phyloP scores from a whole-genome alignment of 2,888 invertebrate species.

The Caenorhabditis macrosperma region DNA sequence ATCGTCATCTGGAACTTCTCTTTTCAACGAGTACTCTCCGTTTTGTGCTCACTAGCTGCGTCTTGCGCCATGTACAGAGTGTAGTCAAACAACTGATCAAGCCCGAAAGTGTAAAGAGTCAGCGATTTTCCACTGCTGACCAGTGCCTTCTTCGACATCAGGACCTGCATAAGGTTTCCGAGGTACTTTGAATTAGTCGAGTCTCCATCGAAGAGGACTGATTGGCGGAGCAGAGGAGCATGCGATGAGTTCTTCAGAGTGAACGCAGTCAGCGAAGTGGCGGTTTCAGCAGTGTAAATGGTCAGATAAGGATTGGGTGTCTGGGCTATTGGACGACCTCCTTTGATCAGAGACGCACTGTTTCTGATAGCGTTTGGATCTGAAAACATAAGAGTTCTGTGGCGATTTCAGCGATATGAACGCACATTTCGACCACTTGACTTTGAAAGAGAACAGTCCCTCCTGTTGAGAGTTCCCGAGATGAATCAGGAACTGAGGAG shows the following conservation, averaged over 20 bases:
- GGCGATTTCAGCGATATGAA: neutral
- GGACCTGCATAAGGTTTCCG: neutral
- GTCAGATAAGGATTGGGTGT: slow-evolving; percentile 16
- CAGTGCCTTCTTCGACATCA: slow-evolving; percentile 2
- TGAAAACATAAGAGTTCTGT: neutral
- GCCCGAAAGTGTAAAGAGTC: slow-evolving; percentile 29
- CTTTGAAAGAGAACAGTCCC: slow-evolving; percentile 31
- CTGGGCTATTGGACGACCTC: neutral
- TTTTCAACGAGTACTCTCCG: neutral
- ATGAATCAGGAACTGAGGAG: slow-evolving; percentile 8
- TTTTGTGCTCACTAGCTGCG: slow-evolving; percentile 11
- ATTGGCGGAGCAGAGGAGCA: slow-evolving; percentile 22
- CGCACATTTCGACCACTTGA: slow-evolving; percentile 27
- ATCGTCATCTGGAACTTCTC: slow-evolving; percentile 14
- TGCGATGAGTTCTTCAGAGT: slow-evolving; percentile 3
- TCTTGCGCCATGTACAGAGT: slow-evolving; percentile 43
- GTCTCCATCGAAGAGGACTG: slow-evolving; percentile 22
- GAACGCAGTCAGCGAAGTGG: slow-evolving; percentile 12
- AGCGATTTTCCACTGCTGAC: slow-evolving; percentile 14
- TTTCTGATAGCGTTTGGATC: slow-evolving; percentile 6
- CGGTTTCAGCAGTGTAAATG: slow-evolving; percentile 20
- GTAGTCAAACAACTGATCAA: slow-evolving; percentile 17
- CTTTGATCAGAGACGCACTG: neutral
- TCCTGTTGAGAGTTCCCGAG: slow-evolving; percentile 1
- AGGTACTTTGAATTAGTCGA: slow-evolving; percentile 11